Evolutionary conservation across 2,113 vertebrate species (phyloP), one percentile per base, ranked within the genome.

Genomic region (Oryctolagus cuniculus): DNA sequence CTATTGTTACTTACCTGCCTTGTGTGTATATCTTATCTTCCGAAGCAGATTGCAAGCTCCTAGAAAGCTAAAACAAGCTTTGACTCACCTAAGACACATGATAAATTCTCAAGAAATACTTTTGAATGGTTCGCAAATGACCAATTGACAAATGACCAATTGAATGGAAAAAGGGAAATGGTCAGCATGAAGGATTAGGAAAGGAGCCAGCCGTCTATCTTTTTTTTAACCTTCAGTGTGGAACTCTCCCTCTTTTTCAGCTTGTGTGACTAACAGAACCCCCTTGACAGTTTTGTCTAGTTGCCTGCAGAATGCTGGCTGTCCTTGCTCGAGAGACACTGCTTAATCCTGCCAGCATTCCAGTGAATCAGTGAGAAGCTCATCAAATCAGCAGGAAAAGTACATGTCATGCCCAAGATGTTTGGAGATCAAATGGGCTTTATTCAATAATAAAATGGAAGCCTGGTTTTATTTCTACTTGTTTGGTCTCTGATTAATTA

Each of bases 81-180:
- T 77, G 72, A 73, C 44, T 92, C 55, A 80, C 38, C 5, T 63
- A 70, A 53, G 86, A 81, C 67, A 84, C 6, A 58, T 51, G 31
- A 85, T 22, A 90, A 70, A 77, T 34, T 87, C 58, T 84, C 44
- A 84, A 77, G 66, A 97, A 93, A 93, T 74, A 67, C 10, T 84
- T 80, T 17, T 70, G 24, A 91, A 82, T 79, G 70, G 36, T 66
- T 91, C 74, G 70, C 25, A 96, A 74, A 73, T 51, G 34, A 89
- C 58, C 53, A 49, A 3, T 8, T 64, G 77, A 64, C 44, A 44
- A 44, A 44, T 44, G 44, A 44, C 44, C 44, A 64, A 21, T 25
- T 81, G 61, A 63, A 49, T 44, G 31, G 49, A 86, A 66, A 3
- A 29, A 31, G 27, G 51, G 29, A 92, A 63, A 61, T 19, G 16